A percentile compares a stretch with the other conserved stretches of the same genome.
Conservation (phyloP, 2,797 vertebrate species). For the Gymnodraco acuticeps region DNA sequence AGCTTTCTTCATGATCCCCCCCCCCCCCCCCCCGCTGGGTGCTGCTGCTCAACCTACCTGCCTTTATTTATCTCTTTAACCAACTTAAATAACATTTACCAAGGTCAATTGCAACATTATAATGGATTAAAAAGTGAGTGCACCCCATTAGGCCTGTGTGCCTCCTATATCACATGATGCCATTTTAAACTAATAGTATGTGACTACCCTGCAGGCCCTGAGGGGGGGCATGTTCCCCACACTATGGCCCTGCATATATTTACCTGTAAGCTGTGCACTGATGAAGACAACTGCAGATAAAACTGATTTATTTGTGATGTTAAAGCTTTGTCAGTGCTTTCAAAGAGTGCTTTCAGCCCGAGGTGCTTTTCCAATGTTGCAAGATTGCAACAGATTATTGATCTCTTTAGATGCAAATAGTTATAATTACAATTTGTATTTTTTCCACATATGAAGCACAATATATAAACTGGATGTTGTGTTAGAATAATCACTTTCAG, state of each 20-base stretch:
- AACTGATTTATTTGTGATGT: conserved; percentile 34
- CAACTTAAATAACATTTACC: conserved; percentile 31
- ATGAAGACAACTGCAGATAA: conserved; percentile 35
- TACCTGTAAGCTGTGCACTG: conserved; percentile 34
- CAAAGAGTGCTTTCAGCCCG: not conserved
- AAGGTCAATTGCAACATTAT: conserved; percentile 35
- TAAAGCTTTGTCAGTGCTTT: conserved; percentile 29
- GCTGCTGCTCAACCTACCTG: not conserved
- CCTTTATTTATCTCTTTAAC: conserved; percentile 32
- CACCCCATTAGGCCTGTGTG: conserved; percentile 23
- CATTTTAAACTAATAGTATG: conserved; percentile 54
- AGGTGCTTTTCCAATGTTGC: conserved; percentile 13
- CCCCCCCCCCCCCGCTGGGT: not conserved
- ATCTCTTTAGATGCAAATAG: conserved; percentile 6
- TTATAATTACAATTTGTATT: not conserved
- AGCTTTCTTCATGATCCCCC: not conserved
- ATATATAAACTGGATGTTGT: not conserved
- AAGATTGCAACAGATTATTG: conserved; percentile 6
- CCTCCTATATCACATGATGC: conserved; percentile 39
- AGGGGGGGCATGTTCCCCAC: conserved; percentile 27
- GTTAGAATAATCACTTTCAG: not conserved
- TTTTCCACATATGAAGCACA: conserved; percentile 5
- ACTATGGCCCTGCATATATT: conserved; percentile 35
- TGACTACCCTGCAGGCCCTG: conserved; percentile 40
- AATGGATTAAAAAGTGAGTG: conserved; percentile 43